A percentile compares a stretch with the other conserved stretches of the same genome.
Evolutionary conservation across 2,113 vertebrate genomes (phyloP).

Genomic region (Salvelinus namaycush): DNA sequence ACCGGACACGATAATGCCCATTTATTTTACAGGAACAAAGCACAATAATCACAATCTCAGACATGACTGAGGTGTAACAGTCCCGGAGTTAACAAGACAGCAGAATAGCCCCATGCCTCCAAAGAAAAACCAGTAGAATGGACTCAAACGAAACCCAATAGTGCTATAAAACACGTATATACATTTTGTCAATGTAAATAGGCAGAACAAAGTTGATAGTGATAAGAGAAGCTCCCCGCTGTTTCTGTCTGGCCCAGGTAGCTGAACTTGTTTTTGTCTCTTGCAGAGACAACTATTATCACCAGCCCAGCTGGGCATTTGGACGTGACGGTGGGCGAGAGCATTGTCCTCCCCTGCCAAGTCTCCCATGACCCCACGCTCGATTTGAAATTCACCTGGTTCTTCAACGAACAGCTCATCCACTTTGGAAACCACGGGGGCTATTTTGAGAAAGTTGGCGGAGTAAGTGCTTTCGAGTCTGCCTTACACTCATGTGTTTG

Average conservation of each 20-base stretch:
- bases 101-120: too few species aligned
- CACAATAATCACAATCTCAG: too few species aligned
- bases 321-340: slow-evolving; percentile 95
- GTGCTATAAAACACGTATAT: too few species aligned
- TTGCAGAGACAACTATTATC: slow-evolving; percentile 84
- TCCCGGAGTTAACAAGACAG: too few species aligned
- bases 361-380: slow-evolving; percentile 90
- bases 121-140: too few species aligned
- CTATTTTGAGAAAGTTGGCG: slow-evolving; percentile 93
- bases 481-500: neutral
- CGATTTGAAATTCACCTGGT: slow-evolving; percentile 92
- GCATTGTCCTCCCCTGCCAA: slow-evolving; percentile 92
- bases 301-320: slow-evolving; percentile 88
- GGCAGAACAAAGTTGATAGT: too few species aligned
- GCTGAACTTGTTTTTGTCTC: neutral
- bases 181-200: too few species aligned
- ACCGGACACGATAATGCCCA: too few species aligned
- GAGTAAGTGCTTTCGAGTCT: slow-evolving; percentile 77
- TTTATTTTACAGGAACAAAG: too few species aligned
- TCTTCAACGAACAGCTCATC: slow-evolving; percentile 89
- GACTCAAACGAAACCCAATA: too few species aligned
- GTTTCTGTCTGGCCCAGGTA: neutral
- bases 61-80: too few species aligned
- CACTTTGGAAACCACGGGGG: slow-evolving; percentile 89
- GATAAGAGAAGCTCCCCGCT: neutral